Conservation (phyloP, 2,888 invertebrate genomes). For the Dermolepida albohirtum region DNA sequence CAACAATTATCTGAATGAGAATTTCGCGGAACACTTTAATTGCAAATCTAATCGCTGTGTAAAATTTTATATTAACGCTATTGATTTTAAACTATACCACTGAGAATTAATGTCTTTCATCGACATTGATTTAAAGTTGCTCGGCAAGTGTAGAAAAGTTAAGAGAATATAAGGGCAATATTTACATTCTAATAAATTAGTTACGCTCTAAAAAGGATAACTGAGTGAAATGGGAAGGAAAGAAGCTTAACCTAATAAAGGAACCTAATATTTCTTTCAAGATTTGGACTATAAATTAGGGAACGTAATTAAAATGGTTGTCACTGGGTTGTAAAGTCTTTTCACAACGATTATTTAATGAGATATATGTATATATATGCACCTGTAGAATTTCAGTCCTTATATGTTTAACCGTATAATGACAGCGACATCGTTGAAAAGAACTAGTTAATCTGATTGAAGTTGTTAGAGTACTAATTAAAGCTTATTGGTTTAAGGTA, state of each 20-base stretch:
- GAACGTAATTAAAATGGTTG: no score
- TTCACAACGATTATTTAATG: no score
- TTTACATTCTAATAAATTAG: constrained; percentile 21
- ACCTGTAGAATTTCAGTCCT: no score
- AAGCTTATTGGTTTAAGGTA: no score
- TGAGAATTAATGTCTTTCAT: constrained; percentile 2
- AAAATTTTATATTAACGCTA: background rate
- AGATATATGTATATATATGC: no score
- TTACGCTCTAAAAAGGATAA: background rate
- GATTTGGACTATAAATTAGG: no score
- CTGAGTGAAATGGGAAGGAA: background rate
- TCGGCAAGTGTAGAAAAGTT: background rate
- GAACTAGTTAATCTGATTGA: no score
- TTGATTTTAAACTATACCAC: background rate
- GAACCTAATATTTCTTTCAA: background rate
- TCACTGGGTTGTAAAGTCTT: no score
- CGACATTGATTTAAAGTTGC: background rate
- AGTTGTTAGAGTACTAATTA: no score
- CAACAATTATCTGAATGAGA: background rate
- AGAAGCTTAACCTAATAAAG: background rate
- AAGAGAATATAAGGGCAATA: background rate
- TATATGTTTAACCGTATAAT: no score
- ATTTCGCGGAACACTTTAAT: constrained; percentile 7
- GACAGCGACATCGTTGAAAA: no score
- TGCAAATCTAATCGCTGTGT: background rate